Evolutionary conservation across 1,140 invertebrate species (phyloP).

Genomic region (Hirudo medicinalis): DNA sequence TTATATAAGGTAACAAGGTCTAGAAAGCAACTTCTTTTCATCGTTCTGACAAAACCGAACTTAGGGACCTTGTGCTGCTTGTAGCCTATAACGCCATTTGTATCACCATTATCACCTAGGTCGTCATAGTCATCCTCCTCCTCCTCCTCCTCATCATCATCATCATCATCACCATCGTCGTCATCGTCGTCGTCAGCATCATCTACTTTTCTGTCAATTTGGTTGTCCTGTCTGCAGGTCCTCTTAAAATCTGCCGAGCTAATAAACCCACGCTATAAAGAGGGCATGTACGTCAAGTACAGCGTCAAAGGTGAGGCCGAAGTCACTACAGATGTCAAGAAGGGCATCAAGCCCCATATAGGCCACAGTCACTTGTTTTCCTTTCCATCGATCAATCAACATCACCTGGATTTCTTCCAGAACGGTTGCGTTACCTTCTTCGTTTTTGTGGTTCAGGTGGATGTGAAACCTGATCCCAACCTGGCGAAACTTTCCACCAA

Average conservation of each 20-base stretch:
- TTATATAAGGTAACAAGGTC: too few species aligned
- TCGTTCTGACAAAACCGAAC: neutral
- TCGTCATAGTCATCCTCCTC: neutral
- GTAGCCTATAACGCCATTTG: neutral
- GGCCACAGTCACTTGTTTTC: conserved; percentile 32
- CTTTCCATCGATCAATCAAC: conserved; percentile 30
- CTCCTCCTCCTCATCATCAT: neutral
- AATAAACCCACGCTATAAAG: conserved; percentile 34
- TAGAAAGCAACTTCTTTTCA: too few species aligned
- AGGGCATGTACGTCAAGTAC: conserved; percentile 37
- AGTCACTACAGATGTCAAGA: conserved; percentile 32
- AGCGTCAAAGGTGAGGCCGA: conserved; percentile 28
- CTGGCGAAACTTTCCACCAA: conserved; percentile 36
- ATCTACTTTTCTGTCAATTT: neutral
- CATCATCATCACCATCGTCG: neutral
- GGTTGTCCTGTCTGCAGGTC: conserved; percentile 26
- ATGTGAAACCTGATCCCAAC: conserved; percentile 32
- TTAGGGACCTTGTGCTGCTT: neutral
- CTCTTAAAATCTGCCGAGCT: conserved; percentile 31
- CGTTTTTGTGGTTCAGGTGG: conserved; percentile 38
- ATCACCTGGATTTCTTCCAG: conserved; percentile 39
- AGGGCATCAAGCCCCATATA: conserved; percentile 30
- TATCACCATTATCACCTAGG: neutral
- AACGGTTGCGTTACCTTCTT: conserved; percentile 37
- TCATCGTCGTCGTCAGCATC: neutral